Evolutionary conservation across 2,888 invertebrate species (phyloP), one percentile per base, ranked within the genome.

Genomic region (Reticulitermes lucifugus): DNA sequence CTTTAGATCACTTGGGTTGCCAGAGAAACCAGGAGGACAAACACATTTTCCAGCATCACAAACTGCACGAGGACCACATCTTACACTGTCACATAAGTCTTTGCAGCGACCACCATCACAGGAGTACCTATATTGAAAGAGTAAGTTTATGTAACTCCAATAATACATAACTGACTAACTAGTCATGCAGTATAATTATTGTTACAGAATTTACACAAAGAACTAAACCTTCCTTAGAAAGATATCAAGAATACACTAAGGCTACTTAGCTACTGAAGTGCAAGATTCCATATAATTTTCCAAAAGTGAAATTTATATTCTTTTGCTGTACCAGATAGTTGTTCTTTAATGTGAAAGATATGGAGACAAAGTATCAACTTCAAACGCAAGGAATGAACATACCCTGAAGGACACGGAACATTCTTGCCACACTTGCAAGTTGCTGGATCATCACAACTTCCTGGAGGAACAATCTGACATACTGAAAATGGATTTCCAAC

Each of bases 401-500:
- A 89, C 89, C 96, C 97, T 86, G 93, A 91, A 5, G 97, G 97
- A 88, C 97, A 97, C 22, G 95, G 93, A 3, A 94, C 92, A 60
- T 94, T 94, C 83, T 93, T 93, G 88, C 93, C 94, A 89, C 97
- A 97, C 79, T 93, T 92, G 88, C 97, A 97, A 84, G 93, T 93
- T 29, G 91, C 91, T 0, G 95, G 94, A 89, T 96, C 94, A 81
- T 93, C 92, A 89, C 97, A 97, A 88, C 94, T 93, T 25, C 94
- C 93, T 77, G 94, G 93, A 88, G 95, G 94, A 41, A 96, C 92
- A 89, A 94, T 93, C 73, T 95, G 94, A 89, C 98, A 98, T 89
- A 95, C 94, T 87, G 95, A 93, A 89, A 97, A 97, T 0, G 98
- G 98, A 93, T 98, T 97, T 80, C 98, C 98, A 85, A 95, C 95